A percentile compares a stretch with the other conserved stretches of the same genome.
Conservation (phyloP, 2,888 invertebrate species). For the Ophion ventricosus region DNA sequence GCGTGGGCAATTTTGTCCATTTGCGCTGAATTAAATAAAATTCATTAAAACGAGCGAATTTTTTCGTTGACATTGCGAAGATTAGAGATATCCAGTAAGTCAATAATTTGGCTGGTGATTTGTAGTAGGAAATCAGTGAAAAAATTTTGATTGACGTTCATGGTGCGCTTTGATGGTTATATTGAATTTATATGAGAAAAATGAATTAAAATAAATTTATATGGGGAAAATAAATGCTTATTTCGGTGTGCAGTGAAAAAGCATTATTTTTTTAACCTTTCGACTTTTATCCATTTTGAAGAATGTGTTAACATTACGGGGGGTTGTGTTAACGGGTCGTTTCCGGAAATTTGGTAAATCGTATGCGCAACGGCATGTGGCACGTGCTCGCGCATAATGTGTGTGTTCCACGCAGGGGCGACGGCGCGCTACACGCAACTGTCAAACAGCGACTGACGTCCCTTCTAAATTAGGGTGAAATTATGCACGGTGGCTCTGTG, state of each 20-base stretch:
- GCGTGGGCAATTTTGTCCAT: too few relatives aligned
- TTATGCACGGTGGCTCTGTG: neutral
- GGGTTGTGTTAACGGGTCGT: constrained; percentile 67
- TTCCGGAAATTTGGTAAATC: constrained; percentile 76
- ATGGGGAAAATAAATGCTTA: neutral
- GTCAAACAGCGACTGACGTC: constrained; percentile 44
- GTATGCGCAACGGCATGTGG: constrained; percentile 73
- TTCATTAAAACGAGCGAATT: neutral
- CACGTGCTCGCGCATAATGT: constrained; percentile 78
- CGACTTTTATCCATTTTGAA: constrained; percentile 34
- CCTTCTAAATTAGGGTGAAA: constrained; percentile 43
- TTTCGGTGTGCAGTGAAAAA: neutral
- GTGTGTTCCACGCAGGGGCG: constrained; percentile 42
- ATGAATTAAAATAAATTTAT: neutral
- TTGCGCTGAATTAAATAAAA: neutral
- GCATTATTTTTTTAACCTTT: constrained; percentile 6
- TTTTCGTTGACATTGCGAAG: neutral
- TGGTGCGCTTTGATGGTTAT: neutral
- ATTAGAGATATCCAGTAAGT: too few relatives aligned
- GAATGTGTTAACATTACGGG: constrained; percentile 36
- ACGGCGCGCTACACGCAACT: constrained; percentile 58
- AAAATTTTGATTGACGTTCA: neutral
- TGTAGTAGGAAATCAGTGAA: neutral
- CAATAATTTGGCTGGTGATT: neutral
- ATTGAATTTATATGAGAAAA: neutral